Percentiles rank a stretch among this genome's conserved stretches.
phyloP scores from a whole-genome alignment of 2,113 vertebrate genomes.

The Otolemur garnettii region DNA sequence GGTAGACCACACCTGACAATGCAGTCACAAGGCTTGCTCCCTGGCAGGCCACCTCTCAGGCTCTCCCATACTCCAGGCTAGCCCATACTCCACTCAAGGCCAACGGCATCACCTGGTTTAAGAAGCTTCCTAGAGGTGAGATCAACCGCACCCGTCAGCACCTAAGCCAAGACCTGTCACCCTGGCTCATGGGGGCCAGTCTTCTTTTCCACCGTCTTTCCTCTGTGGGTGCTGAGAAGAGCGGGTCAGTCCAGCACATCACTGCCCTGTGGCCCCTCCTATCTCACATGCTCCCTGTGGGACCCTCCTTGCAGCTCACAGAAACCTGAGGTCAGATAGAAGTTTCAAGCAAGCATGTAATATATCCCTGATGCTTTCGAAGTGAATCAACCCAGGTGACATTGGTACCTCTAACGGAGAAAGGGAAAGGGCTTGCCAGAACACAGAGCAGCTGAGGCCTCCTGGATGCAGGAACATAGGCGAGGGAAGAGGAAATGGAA shows the following conservation, averaged over 20 bases:
- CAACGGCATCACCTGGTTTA: too few relatives aligned
- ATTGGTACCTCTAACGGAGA: background rate
- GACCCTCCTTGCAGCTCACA: background rate
- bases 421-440: background rate
- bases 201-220: background rate
- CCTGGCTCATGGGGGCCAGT: background rate
- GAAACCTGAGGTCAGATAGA: background rate
- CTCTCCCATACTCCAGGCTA: background rate
- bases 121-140: background rate
- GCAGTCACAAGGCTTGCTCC: background rate
- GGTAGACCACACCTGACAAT: accelerated
- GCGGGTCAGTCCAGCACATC: background rate
- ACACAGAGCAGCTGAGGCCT: background rate
- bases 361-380: background rate
- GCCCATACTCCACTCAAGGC: accelerated
- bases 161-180: background rate
- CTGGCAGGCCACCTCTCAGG: too few relatives aligned
- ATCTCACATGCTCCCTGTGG: background rate
- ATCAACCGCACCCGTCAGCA: background rate
- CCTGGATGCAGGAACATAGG: background rate
- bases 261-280: background rate
- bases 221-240: background rate
- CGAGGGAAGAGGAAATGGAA: background rate
- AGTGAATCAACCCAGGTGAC: background rate
- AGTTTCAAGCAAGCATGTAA: background rate